Conservation (phyloP, 30 jellyfish, hydroid and myxozoan species). For the Turritopsis rubra region DNA sequence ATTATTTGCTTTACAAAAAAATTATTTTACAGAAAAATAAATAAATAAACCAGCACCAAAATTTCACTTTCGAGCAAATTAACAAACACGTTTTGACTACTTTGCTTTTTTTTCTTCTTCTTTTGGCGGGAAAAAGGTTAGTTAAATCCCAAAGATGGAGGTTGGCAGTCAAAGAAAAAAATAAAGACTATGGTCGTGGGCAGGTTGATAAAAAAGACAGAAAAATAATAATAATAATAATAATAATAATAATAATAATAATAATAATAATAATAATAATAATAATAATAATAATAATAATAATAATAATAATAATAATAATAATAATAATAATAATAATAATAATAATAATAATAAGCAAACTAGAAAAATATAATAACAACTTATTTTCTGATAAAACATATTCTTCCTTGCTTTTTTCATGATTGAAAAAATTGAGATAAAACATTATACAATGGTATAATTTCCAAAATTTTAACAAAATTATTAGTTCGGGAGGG, state of each 20-base stretch:
- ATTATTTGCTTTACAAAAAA: conserved; percentile 8
- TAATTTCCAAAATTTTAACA: background rate
- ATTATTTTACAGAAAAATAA: conserved; percentile 16
- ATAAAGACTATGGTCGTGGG: too few species aligned
- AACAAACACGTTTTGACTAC: background rate
- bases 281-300: too few species aligned
- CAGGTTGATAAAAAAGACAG: background rate
- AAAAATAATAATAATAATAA: too few species aligned
- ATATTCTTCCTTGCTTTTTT: background rate
- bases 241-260: too few species aligned
- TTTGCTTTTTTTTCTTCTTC: too few species aligned
- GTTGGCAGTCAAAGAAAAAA: background rate
- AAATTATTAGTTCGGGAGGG: background rate
- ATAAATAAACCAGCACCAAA: background rate
- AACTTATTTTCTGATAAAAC: background rate
- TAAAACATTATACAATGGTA: background rate
- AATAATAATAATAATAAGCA: too few species aligned
- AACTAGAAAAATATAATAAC: background rate
- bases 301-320: too few species aligned
- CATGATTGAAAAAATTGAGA: background rate
- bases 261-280: too few species aligned
- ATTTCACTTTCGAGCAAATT: background rate
- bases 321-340: too few species aligned
- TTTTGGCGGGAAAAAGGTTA: background rate
- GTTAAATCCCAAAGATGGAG: background rate